Conservation (phyloP, 2,888 invertebrate species). For the Acanthosepion pharaonis region DNA sequence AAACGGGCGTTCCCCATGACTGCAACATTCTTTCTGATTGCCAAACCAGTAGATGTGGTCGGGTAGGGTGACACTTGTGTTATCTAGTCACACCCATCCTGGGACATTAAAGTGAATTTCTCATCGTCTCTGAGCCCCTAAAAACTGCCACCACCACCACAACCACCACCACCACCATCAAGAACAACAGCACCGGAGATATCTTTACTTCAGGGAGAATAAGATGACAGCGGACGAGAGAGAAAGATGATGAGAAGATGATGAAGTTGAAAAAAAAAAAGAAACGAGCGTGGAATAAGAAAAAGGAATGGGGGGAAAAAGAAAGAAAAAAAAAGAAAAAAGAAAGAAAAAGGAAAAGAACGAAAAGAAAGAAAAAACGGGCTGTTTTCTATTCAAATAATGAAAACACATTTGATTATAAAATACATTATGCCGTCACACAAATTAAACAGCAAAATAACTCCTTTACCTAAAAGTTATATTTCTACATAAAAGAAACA, state of each 20-base stretch:
- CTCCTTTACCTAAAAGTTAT: no score
- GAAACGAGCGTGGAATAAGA: background rate
- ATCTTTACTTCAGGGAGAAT: background rate
- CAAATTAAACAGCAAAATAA: no score
- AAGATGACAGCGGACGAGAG: background rate
- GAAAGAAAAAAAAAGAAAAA: background rate
- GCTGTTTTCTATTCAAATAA: no score
- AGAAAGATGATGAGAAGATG: background rate
- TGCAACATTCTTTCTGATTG: background rate
- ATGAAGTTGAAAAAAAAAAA: background rate
- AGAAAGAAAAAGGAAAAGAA: background rate
- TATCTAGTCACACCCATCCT: slow-evolving; percentile 33
- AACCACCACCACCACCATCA: no score
- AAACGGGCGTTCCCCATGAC: background rate
- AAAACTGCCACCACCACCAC: background rate
- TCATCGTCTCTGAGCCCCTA: background rate
- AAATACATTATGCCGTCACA: no score
- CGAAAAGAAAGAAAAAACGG: background rate
- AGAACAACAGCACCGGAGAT: background rate
- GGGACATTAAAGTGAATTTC: slow-evolving; percentile 8
- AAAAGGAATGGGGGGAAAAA: background rate
- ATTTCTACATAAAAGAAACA: background rate
- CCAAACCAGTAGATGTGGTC: background rate
- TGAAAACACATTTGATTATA: no score
- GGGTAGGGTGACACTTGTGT: background rate